These are phyloP conservation scores for Parazoanthus swiftii DNA, from an alignment of 92 coral and sea anemone species.

Conservation along the genomic window DNA sequence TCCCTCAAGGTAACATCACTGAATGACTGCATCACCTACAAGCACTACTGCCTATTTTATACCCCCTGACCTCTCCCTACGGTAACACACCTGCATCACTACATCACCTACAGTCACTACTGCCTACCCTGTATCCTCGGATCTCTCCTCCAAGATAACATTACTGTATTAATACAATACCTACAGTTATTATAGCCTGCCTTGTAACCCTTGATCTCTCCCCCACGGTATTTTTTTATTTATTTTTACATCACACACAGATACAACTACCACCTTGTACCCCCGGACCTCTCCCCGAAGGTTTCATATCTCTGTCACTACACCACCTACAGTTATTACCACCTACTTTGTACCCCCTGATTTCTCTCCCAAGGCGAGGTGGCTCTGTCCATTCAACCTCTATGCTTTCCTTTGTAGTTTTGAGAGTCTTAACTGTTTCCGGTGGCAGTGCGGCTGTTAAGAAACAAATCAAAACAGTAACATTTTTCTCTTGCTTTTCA, in stretches of 20 bases:
- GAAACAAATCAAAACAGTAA: background rate
- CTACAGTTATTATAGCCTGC: too few relatives aligned
- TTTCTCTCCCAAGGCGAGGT: constrained; percentile 14
- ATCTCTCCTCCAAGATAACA: background rate
- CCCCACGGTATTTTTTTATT: background rate
- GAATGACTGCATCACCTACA: too few relatives aligned
- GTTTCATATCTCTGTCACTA: too few relatives aligned
- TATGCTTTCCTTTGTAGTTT: background rate
- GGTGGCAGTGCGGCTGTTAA: constrained; percentile 31
- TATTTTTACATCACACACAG: background rate
- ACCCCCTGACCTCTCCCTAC: background rate
- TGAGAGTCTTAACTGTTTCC: background rate
- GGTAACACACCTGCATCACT: background rate
- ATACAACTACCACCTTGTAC: background rate
- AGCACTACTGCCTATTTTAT: background rate
- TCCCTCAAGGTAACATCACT: background rate
- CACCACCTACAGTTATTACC: background rate
- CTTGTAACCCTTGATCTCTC: background rate
- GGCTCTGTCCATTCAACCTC: constrained; percentile 29
- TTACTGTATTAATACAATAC: too few relatives aligned
- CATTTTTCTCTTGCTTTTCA: too few relatives aligned
- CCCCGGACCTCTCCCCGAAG: background rate
- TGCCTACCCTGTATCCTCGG: background rate
- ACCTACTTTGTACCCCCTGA: constrained; percentile 18
- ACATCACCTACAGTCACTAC: background rate